Evolutionary conservation across 2,113 vertebrate genomes (phyloP).

Genomic region (Rhea americana): DNA sequence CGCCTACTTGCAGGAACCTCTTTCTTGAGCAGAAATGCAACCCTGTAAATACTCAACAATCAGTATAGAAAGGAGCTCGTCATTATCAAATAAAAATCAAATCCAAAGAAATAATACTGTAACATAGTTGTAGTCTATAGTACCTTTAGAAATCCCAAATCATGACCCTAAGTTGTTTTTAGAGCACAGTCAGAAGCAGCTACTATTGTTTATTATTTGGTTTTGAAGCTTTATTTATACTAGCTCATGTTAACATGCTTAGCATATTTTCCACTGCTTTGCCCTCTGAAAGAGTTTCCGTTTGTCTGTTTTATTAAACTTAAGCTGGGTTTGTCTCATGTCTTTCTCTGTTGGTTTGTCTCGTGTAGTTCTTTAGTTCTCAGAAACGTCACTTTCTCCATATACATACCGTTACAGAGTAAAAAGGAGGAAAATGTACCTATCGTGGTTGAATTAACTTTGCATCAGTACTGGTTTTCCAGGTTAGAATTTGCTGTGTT

Average conservation of each 20-base stretch:
- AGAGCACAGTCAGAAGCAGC: neutral
- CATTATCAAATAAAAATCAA: neutral
- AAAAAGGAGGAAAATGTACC: neutral
- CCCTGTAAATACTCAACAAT: neutral
- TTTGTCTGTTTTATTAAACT: neutral
- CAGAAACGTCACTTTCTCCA: neutral
- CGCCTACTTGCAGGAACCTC: neutral
- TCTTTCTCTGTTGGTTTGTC: neutral
- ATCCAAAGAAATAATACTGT: neutral
- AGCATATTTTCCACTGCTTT: neutral
- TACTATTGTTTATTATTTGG: neutral
- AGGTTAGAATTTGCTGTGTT: neutral
- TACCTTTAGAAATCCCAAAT: neutral
- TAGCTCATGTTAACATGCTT: neutral
- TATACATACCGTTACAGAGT: neutral
- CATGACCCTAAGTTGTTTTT: neutral
- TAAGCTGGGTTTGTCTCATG: neutral
- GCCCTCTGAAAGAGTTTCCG: neutral
- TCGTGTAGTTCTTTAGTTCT: neutral
- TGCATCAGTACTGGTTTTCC: neutral
- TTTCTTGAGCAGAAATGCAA: neutral
- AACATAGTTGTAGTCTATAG: neutral
- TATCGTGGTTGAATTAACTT: neutral
- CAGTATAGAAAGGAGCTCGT: neutral
- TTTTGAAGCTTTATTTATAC: neutral